These are phyloP conservation scores for Drosophila kuntzei DNA, from an alignment of 2,888 invertebrate species.

Conservation along the genomic window DNA sequence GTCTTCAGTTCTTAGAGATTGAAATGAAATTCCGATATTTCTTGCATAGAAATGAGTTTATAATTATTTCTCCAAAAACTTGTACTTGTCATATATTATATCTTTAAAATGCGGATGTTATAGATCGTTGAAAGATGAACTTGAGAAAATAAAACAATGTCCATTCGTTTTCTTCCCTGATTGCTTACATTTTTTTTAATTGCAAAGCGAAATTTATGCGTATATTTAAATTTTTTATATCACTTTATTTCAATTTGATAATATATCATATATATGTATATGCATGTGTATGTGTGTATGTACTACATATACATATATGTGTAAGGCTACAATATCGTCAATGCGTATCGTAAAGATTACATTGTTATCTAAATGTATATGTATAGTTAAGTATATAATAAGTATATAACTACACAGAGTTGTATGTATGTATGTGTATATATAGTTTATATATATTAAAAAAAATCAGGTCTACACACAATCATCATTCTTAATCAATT, in stretches of 20 bases:
- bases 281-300: slow-evolving; percentile 1
- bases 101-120: background rate
- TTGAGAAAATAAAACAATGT: background rate
- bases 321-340: slow-evolving; percentile 53
- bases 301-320: slow-evolving; percentile 29
- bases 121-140: background rate
- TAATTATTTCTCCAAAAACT: too few species aligned
- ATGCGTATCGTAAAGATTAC: slow-evolving; percentile 50
- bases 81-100: too few species aligned
- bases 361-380: slow-evolving; percentile 37
- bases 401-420: slow-evolving; percentile 5
- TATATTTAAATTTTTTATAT: slow-evolving; percentile 34
- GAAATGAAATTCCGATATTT: too few species aligned
- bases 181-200: background rate
- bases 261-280: slow-evolving; percentile 36
- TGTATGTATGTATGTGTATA: slow-evolving; percentile 13
- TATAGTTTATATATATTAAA: slow-evolving; percentile 21
- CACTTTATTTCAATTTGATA: slow-evolving; percentile 61
- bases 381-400: slow-evolving; percentile 16
- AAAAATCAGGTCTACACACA: slow-evolving; percentile 30
- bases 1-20: background rate
- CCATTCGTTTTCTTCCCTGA: background rate
- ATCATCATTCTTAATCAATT: slow-evolving; percentile 15
- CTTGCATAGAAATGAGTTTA: too few species aligned
- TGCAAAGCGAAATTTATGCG: background rate